These are phyloP conservation scores for Cricetomys ansorgei DNA, from an alignment of 2,113 vertebrate species.

Conservation along the genomic window DNA sequence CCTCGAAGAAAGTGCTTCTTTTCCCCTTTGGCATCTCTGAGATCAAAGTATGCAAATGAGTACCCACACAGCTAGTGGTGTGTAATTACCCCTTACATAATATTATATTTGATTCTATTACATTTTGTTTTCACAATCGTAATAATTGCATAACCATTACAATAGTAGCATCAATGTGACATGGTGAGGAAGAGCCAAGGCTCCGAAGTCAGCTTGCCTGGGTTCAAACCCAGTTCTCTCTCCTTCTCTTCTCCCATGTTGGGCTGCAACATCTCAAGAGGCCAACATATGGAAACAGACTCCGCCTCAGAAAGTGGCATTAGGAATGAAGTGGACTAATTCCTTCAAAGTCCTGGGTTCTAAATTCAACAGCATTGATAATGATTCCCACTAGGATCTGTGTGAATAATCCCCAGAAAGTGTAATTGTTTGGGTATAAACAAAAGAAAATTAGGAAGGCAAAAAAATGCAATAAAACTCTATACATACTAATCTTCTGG, in stretches of 20 bases:
- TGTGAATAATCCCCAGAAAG: not conserved
- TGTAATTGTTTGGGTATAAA: not conserved
- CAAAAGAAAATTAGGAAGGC: slow-evolving; percentile 5
- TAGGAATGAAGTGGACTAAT: not conserved
- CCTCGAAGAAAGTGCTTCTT: slow-evolving; percentile 11
- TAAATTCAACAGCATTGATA: not conserved
- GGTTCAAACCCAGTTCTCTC: not conserved
- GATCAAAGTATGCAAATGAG: slow-evolving; percentile 69
- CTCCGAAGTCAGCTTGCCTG: not conserved
- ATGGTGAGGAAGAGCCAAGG: not conserved
- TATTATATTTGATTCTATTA: slow-evolving; percentile 56
- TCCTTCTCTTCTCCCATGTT: not conserved
- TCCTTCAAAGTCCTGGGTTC: not conserved
- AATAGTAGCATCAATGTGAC: not conserved
- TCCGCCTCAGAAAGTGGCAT: not conserved
- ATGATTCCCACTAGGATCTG: not conserved
- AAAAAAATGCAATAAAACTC: not conserved
- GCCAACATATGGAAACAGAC: not conserved
- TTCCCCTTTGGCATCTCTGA: slow-evolving; percentile 16
- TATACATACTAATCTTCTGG: not conserved
- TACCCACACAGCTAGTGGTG: slow-evolving; percentile 57
- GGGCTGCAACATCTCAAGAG: not conserved
- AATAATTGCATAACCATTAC: slow-evolving; percentile 49
- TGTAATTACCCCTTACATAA: slow-evolving; percentile 62
- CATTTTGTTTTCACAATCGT: slow-evolving; percentile 32